These are phyloP conservation scores for Lutjanus campechanus DNA, from an alignment of 2,797 vertebrate genomes.

Conservation along the genomic window DNA sequence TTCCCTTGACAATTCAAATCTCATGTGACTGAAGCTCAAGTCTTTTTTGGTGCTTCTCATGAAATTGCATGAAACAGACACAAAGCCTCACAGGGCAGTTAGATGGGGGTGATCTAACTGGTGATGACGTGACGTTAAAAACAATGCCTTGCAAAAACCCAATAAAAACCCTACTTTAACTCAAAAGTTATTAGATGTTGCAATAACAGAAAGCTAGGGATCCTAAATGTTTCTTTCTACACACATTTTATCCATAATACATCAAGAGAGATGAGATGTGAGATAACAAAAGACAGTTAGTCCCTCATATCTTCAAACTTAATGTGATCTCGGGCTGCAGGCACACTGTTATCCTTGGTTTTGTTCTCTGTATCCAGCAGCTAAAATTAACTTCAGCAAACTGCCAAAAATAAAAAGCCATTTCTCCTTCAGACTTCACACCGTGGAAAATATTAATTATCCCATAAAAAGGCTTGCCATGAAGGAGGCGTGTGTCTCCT, in stretches of 20 bases:
- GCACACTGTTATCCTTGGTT: constrained; percentile 1
- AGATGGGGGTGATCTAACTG: background rate
- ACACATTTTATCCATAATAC: background rate
- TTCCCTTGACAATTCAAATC: constrained; percentile 9
- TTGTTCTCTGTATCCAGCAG: constrained; percentile 28
- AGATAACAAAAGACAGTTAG: constrained; percentile 2
- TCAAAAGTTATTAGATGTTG: background rate
- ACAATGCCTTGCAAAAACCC: background rate
- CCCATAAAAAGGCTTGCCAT: constrained; percentile 30
- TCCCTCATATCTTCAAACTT: background rate
- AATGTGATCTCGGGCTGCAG: background rate
- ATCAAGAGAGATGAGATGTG: constrained; percentile 3
- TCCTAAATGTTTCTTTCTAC: background rate
- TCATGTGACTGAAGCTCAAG: background rate
- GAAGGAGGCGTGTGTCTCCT: constrained; percentile 13
- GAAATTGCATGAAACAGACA: background rate
- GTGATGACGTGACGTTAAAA: background rate
- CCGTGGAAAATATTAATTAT: constrained; percentile 56
- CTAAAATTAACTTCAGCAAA: constrained; percentile 60
- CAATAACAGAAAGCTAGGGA: background rate
- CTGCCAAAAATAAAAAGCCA: constrained; percentile 49
- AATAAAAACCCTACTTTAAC: background rate
- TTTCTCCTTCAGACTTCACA: constrained; percentile 40
- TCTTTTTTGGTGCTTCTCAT: background rate
- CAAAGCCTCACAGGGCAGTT: background rate